Evolutionary conservation across 2,888 invertebrate genomes (phyloP).

Genomic region (Tenthredo mesomela): DNA sequence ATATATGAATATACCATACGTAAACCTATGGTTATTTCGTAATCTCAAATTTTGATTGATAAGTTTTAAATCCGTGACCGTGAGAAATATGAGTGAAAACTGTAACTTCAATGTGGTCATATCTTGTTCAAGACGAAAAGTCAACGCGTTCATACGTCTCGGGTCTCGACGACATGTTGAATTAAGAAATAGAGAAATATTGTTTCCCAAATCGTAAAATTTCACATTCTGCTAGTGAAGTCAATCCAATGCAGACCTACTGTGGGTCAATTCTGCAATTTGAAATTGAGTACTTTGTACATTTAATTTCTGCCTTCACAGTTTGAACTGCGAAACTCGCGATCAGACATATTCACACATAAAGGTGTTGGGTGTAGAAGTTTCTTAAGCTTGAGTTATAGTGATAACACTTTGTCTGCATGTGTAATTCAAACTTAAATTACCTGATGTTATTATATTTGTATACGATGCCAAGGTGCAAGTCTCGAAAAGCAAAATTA

Average conservation of each 20-base stretch:
- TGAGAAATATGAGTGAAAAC: no score
- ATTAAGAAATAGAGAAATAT: no score
- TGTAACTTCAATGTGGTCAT: no score
- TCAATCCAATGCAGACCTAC: background rate
- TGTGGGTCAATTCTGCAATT: background rate
- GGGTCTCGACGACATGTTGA: no score
- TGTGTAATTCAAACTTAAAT: constrained; percentile 12
- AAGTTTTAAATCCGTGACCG: no score
- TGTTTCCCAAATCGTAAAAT: no score
- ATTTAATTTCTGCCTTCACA: constrained; percentile 2
- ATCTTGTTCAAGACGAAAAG: no score
- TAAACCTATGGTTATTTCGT: no score
- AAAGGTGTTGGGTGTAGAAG: background rate
- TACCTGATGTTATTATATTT: background rate
- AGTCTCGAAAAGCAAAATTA: background rate
- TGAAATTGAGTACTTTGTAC: background rate
- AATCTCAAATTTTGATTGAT: no score
- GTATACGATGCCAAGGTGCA: background rate
- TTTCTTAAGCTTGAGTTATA: background rate
- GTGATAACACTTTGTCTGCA: background rate
- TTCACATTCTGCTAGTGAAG: background rate
- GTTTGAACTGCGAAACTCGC: background rate
- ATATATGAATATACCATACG: no score
- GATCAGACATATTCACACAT: background rate
- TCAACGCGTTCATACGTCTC: no score